Evolutionary conservation across 2,797 vertebrate genomes (phyloP).

Genomic region (Xiphophorus birchmanni): DNA sequence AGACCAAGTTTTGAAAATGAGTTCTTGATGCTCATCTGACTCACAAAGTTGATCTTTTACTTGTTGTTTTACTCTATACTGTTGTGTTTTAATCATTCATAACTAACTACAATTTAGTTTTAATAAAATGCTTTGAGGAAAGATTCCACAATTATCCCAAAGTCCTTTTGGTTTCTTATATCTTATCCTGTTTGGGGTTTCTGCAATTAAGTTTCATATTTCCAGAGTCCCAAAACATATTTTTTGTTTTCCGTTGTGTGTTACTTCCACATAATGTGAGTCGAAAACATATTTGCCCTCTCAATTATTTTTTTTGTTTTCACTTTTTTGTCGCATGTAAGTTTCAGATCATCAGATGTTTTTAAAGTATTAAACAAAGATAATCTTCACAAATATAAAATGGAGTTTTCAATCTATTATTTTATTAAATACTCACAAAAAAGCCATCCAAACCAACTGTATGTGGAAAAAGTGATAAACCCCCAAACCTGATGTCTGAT

Average conservation of each 20-base stretch:
- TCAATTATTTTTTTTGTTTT: background rate
- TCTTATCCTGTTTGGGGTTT: background rate
- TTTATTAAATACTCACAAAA: background rate
- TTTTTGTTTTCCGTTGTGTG: constrained; percentile 5
- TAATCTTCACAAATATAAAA: background rate
- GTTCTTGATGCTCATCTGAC: constrained; percentile 23
- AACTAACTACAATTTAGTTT: constrained; percentile 24
- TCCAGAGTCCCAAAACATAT: background rate
- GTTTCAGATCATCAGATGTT: background rate
- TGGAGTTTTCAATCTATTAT: background rate
- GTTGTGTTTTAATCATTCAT: constrained; percentile 20
- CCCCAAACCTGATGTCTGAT: background rate
- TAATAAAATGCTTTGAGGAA: background rate
- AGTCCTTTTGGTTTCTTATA: background rate
- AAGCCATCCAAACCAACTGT: background rate
- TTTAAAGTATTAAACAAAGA: background rate
- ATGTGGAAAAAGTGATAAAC: background rate
- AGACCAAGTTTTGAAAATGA: constrained; percentile 13
- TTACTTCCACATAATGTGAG: background rate
- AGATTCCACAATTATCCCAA: background rate
- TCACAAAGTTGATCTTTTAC: constrained; percentile 9
- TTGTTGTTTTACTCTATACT: constrained; percentile 27
- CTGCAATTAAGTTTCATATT: background rate
- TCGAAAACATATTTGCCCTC: background rate
- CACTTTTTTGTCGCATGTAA: background rate